Evolutionary conservation across 2,888 invertebrate genomes (phyloP).

Genomic region (Xestia sexstrigata): DNA sequence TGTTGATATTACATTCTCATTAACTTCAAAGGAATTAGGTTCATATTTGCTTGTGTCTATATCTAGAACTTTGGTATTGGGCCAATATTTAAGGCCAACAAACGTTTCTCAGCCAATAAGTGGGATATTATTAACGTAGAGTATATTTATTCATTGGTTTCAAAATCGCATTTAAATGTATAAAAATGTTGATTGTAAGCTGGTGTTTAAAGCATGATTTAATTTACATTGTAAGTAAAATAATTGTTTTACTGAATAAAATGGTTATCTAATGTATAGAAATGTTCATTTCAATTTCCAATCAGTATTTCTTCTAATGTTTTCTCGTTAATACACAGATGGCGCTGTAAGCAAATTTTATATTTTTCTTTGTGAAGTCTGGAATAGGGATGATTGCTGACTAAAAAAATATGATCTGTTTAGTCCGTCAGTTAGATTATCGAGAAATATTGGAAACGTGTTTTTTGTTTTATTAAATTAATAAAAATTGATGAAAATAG

Average conservation of each 20-base stretch:
- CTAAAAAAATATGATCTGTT: too few relatives aligned
- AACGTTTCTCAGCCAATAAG: constrained; percentile 20
- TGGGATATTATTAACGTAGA: constrained; percentile 7
- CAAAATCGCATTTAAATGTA: constrained; percentile 27
- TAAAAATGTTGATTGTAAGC: constrained; percentile 41
- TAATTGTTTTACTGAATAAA: constrained; percentile 52
- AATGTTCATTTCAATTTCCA: constrained; percentile 1
- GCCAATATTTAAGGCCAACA: constrained; percentile 6
- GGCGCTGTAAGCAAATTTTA: constrained; percentile 16
- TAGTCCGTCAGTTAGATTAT: too few relatives aligned
- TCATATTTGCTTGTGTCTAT: background rate
- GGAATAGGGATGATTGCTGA: too few relatives aligned
- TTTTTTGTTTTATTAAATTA: too few relatives aligned
- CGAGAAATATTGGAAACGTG: too few relatives aligned
- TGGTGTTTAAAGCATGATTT: constrained; percentile 38
- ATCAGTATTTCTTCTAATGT: background rate
- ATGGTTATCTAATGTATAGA: constrained; percentile 22
- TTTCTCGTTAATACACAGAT: constrained; percentile 4
- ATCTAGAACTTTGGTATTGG: background rate
- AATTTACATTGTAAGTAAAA: constrained; percentile 49
- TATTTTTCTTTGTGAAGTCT: too few relatives aligned
- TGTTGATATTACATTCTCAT: background rate
- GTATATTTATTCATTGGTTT: constrained; percentile 30
- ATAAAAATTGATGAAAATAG: too few relatives aligned
- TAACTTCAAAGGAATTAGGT: background rate